A percentile compares a stretch with the other conserved stretches of the same genome.
phyloP scores from a whole-genome alignment of 1,140 invertebrate genomes.

The Conus ventricosus region DNA sequence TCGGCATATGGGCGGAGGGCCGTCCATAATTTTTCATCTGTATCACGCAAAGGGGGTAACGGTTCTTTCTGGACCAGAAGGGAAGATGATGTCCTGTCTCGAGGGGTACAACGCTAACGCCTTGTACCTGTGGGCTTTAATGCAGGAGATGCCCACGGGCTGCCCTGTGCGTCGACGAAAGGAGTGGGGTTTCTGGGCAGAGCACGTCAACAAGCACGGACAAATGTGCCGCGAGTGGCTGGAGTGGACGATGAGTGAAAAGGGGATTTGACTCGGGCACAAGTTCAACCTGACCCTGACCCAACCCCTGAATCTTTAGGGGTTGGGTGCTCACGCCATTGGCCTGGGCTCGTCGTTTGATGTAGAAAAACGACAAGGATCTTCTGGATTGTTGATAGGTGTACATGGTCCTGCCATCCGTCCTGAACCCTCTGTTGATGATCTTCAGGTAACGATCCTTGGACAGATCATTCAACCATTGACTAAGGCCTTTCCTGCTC shows the following conservation, averaged over 20 bases:
- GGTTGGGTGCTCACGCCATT: too few relatives aligned
- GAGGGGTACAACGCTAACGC: slow-evolving; percentile 34
- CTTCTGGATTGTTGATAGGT: too few relatives aligned
- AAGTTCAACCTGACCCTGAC: too few relatives aligned
- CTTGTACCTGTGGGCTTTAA: slow-evolving; percentile 40
- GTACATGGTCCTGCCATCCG: too few relatives aligned
- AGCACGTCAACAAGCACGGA: slow-evolving; percentile 27
- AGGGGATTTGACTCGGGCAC: background rate
- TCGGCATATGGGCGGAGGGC: slow-evolving; percentile 42
- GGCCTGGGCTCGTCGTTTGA: too few relatives aligned
- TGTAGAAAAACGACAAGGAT: too few relatives aligned
- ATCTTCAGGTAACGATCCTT: too few relatives aligned
- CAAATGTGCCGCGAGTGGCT: slow-evolving; percentile 15
- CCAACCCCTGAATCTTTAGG: too few relatives aligned
- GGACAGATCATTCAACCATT: too few relatives aligned
- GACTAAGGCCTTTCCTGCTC: too few relatives aligned
- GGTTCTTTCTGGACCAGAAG: slow-evolving; percentile 33
- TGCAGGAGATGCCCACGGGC: slow-evolving; percentile 40
- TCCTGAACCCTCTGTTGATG: too few relatives aligned
- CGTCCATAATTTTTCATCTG: slow-evolving; percentile 43
- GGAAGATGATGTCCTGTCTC: slow-evolving; percentile 33
- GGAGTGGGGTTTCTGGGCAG: background rate
- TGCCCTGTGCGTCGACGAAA: background rate
- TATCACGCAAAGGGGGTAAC: too few relatives aligned
- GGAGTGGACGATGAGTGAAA: background rate